Evolutionary conservation across 2,113 vertebrate species (phyloP), one percentile per base, ranked within the genome.

Genomic region (Archocentrus centrarchus): DNA sequence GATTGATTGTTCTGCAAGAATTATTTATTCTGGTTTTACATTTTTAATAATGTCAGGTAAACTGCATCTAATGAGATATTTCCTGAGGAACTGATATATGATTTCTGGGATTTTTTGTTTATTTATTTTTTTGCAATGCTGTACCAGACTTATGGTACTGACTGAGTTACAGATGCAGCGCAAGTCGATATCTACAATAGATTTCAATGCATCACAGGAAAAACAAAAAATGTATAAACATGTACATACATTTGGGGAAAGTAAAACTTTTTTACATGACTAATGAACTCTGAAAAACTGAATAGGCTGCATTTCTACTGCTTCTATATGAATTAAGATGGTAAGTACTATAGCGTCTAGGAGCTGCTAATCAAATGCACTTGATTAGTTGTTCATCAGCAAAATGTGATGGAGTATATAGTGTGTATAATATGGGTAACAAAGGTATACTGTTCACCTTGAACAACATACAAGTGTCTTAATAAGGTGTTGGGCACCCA

Each of bases 1-100:
- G 47, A 73, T 73, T 55, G 47, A 73, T 73, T 73, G 68, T 30
- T 32, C 3, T 32, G 66, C 44, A 53, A 73, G 44, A 73, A 73
- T 32, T 32, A 32, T 53, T 53, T 24, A 50, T 73, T 73, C 68
- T 55, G 24, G 24, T 50, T 50, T 70, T 53, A 44, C 17, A 73
- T 73, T 73, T 73, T 73, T 32, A 73, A 55, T 32, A 2, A 3
- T n/a, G 20, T 73, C 17, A 14, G 68, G 27, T 73, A 73, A 73
- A 32, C 17, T n/a, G 47, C 2, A 0, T 53, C 27, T 73, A 73
- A 53, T 14, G 47, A 73, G 68, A 24, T 20, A 73, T 53, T 73
- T 73, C 32, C 17, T 53, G 68, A 32, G 68, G 30, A n/a, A 4
- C 11, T 73, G 27, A 50, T 73, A 55, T 73, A 55, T 53, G 44